These are phyloP conservation scores for Batillaria attramentaria DNA, from an alignment of 1,140 invertebrate species.

Conservation along the genomic window DNA sequence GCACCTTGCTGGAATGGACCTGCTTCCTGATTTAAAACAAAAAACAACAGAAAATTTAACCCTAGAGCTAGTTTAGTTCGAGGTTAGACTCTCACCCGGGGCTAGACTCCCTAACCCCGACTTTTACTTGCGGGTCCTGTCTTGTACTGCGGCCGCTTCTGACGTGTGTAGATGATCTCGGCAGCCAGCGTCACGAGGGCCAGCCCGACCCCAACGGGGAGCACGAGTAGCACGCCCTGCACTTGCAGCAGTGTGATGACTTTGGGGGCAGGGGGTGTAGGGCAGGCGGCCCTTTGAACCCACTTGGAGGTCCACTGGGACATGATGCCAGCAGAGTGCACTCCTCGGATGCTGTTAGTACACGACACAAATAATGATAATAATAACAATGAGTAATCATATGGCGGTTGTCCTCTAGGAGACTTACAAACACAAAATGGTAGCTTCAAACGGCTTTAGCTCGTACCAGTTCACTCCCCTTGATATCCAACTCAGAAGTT, in stretches of 20 bases:
- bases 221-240: not conserved
- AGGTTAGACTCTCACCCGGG: too few species aligned
- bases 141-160: too few species aligned
- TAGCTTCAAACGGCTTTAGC: not conserved
- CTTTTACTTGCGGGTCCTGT: too few species aligned
- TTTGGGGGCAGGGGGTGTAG: too few species aligned
- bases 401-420: not conserved
- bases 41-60: too few species aligned
- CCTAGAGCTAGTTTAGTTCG: too few species aligned
- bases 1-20: too few species aligned
- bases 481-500: not conserved
- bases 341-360: not conserved
- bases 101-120: too few species aligned
- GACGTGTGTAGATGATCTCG: not conserved
- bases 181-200: not conserved
- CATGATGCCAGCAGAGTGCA: not conserved
- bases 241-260: not conserved
- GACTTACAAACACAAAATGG: not conserved
- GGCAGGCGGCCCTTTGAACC: not conserved
- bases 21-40: too few species aligned
- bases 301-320: not conserved
- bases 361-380: not conserved
- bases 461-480: not conserved
- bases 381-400: not conserved
- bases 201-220: not conserved